A percentile compares a stretch with the other conserved stretches of the same genome.
Conservation (phyloP, 2,888 invertebrate genomes). For the Hyalella azteca region DNA sequence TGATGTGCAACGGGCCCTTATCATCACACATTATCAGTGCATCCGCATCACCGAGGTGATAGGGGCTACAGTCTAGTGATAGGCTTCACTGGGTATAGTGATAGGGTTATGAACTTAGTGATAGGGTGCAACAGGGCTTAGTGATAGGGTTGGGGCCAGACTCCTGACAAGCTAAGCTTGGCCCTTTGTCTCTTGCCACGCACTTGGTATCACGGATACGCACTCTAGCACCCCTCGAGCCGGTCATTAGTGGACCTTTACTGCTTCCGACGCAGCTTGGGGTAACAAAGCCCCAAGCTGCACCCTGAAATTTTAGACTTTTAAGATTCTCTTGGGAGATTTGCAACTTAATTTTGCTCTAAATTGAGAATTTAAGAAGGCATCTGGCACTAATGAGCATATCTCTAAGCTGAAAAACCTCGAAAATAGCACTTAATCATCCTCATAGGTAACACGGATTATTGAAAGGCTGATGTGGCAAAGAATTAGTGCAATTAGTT, state of each 20-base stretch:
- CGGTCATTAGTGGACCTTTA: constrained; percentile 15
- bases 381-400: too few relatives aligned
- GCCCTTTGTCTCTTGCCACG: constrained; percentile 13
- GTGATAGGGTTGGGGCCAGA: background rate
- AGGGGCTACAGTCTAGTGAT: constrained; percentile 25
- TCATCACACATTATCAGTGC: constrained; percentile 26
- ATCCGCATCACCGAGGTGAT: constrained; percentile 25
- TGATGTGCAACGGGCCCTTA: constrained; percentile 17
- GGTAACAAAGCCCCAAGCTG: too few relatives aligned
- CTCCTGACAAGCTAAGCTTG: background rate
- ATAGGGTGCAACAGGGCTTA: background rate
- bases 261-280: constrained; percentile 15
- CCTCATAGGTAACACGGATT: too few relatives aligned
- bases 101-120: constrained; percentile 32
- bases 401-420: too few relatives aligned
- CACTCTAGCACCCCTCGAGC: background rate
- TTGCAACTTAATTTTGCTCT: too few relatives aligned
- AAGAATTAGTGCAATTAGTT: too few relatives aligned
- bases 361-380: too few relatives aligned
- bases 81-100: constrained; percentile 7
- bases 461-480: too few relatives aligned
- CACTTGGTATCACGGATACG: constrained; percentile 26
- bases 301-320: too few relatives aligned
- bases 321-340: too few relatives aligned
- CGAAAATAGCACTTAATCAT: too few relatives aligned